Conservation (phyloP, 2,888 invertebrate species). For the Phaonia tiefii region DNA sequence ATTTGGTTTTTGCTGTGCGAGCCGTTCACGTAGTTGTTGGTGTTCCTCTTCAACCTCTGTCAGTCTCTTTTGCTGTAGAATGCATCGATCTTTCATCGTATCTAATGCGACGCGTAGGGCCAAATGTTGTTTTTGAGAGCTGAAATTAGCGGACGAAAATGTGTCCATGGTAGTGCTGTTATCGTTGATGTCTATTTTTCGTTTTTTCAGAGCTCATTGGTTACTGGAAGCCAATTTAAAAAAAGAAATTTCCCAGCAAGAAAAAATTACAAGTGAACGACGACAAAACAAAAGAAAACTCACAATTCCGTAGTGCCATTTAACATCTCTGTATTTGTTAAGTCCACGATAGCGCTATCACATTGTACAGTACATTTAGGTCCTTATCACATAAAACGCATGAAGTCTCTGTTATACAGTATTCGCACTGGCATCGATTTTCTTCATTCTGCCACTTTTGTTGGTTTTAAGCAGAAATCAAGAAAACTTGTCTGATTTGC, state of each 20-base stretch:
- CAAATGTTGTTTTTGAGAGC: constrained; percentile 56
- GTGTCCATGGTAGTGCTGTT: constrained; percentile 42
- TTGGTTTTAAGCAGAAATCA: too few relatives aligned
- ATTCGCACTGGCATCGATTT: too few relatives aligned
- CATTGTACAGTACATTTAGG: too few relatives aligned
- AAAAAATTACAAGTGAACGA: constrained; percentile 33
- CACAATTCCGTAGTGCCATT: constrained; percentile 20
- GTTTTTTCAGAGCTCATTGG: constrained; percentile 11
- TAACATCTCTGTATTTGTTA: constrained; percentile 34
- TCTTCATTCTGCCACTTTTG: too few relatives aligned
- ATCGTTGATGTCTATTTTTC: not conserved
- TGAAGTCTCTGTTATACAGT: too few relatives aligned
- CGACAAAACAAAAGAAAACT: constrained; percentile 47
- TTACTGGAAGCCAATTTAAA: not conserved
- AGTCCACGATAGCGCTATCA: too few relatives aligned
- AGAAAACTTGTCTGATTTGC: too few relatives aligned
- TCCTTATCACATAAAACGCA: too few relatives aligned
- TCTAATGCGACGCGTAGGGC: constrained; percentile 89
- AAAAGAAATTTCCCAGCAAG: constrained; percentile 14
- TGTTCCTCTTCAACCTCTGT: constrained; percentile 89
- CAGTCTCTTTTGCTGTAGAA: constrained; percentile 87
- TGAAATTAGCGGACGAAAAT: constrained; percentile 21
- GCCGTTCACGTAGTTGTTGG: constrained; percentile 82
- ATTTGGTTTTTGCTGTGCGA: constrained; percentile 77
- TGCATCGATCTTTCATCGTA: constrained; percentile 91